Percentiles rank a stretch among this genome's conserved stretches.
These are phyloP conservation scores for Frankliniella fusca DNA, from an alignment of 2,888 invertebrate species.

Conservation along the genomic window DNA sequence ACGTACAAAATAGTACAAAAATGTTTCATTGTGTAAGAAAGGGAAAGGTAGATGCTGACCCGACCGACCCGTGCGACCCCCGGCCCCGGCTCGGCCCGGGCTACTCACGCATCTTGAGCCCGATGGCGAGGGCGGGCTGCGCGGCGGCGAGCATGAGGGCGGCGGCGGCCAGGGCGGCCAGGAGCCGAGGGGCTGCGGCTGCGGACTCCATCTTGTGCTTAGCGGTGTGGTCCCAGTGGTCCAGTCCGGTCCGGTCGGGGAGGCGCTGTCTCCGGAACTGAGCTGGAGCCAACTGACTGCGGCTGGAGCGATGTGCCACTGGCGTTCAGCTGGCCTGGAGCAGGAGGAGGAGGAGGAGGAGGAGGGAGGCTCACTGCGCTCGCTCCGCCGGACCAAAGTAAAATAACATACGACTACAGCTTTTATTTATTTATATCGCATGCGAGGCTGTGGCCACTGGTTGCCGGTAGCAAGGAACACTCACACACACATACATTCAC, in stretches of 20 bases:
- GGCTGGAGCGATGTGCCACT: too few species aligned
- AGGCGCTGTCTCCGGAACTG: too few species aligned
- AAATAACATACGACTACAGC: background rate
- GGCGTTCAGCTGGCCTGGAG: background rate
- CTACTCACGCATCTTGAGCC: background rate
- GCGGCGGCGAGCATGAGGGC: background rate
- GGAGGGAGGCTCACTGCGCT: too few species aligned
- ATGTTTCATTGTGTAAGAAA: too few species aligned
- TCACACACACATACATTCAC: background rate
- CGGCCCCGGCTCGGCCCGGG: background rate
- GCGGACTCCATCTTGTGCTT: background rate
- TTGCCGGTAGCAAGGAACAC: background rate
- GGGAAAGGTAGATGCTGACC: too few species aligned
- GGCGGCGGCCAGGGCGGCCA: background rate
- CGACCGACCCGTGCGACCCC: too few species aligned
- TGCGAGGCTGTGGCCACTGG: background rate
- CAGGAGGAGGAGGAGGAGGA: background rate
- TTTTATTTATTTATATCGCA: constrained; percentile 13
- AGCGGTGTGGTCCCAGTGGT: background rate
- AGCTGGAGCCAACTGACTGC: too few species aligned
- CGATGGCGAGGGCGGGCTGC: background rate
- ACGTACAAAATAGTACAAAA: too few species aligned
- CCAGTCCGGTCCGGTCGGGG: too few species aligned
- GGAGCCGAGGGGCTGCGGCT: background rate
- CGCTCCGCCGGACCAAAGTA: background rate